These are phyloP conservation scores for Cyrtonyx montezumae DNA, from an alignment of 2,113 vertebrate species.

Conservation along the genomic window DNA sequence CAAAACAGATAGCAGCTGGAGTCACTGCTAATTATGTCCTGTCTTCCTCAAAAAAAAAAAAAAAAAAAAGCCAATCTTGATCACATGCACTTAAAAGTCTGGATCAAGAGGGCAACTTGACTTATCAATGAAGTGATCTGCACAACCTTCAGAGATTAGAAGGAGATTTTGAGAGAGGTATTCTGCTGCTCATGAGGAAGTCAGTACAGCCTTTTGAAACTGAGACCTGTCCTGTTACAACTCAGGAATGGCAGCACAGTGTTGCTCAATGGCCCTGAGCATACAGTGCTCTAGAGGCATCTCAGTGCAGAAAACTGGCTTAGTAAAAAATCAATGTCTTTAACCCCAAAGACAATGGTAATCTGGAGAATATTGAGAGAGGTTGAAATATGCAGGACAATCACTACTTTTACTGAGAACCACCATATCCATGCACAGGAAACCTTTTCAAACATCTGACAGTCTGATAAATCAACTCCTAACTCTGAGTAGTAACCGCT, in stretches of 20 bases:
- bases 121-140: neutral
- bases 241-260: rapidly evolving
- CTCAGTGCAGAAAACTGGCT: neutral
- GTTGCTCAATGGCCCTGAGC: rapidly evolving
- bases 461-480: neutral
- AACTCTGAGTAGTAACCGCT: neutral
- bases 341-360: too few relatives aligned
- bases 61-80: neutral
- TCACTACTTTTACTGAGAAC: neutral
- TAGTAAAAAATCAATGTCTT: too few relatives aligned
- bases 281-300: neutral
- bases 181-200: neutral
- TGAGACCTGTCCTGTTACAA: neutral
- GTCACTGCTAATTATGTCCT: neutral
- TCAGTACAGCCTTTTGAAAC: neutral
- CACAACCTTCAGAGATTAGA: neutral
- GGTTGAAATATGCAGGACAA: neutral
- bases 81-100: neutral
- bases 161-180: neutral
- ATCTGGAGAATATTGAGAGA: neutral
- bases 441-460: neutral
- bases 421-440: rapidly evolving
- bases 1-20: neutral
- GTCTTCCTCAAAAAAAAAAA: neutral
- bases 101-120: neutral